Conservation (phyloP, 1,140 invertebrate genomes). For the Acromyrmex charruanus region DNA sequence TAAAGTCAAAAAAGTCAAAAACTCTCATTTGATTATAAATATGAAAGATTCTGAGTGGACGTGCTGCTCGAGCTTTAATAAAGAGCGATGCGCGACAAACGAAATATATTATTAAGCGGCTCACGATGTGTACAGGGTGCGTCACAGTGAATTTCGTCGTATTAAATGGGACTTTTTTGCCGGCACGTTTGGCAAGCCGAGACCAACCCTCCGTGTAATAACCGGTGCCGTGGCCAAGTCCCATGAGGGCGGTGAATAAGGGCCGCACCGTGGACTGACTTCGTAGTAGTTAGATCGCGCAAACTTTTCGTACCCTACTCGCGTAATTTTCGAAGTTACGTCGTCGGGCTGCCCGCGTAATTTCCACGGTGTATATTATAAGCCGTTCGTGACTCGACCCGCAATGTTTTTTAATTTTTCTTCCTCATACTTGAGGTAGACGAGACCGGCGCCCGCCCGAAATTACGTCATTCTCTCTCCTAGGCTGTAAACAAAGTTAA, state of each 20-base stretch:
- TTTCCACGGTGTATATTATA: conserved; percentile 77
- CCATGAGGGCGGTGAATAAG: conserved; percentile 79
- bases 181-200: conserved; percentile 76
- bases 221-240: conserved; percentile 74
- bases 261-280: conserved; percentile 79
- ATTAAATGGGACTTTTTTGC: conserved; percentile 78
- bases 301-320: conserved; percentile 79
- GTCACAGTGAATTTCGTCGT: conserved; percentile 75
- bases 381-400: conserved; percentile 74
- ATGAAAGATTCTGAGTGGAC: conserved; percentile 20
- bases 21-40: conserved; percentile 25
- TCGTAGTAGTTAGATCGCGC: conserved; percentile 78
- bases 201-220: conserved; percentile 72
- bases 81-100: conserved; percentile 68
- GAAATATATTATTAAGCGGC: conserved; percentile 75
- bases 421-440: conserved; percentile 24
- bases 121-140: conserved; percentile 61
- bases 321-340: conserved; percentile 79
- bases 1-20: no score
- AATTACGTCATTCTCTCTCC: conserved; percentile 62
- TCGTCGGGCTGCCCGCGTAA: conserved; percentile 76
- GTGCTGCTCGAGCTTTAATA: conserved; percentile 61
- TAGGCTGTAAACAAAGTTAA: conserved; percentile 59
- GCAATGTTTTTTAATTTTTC: conserved; percentile 75
- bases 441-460: neutral